phyloP scores from a whole-genome alignment of 2,797 vertebrate genomes.

The Enteromius paludinosus region DNA sequence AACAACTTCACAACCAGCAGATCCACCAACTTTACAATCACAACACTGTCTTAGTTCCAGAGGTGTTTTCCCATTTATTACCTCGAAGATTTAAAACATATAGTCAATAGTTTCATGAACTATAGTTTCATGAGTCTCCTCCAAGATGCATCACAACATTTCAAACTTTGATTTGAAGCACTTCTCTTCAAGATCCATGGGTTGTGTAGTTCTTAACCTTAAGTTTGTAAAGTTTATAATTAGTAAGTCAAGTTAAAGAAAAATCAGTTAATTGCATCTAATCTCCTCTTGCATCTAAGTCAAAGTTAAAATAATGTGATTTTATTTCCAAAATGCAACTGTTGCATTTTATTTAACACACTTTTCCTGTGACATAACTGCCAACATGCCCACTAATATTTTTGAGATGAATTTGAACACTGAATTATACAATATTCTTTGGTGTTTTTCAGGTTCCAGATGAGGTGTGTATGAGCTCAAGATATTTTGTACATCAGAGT shows the following conservation, averaged over 20 bases:
- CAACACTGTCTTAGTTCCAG: neutral
- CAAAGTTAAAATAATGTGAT: neutral
- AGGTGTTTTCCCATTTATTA: neutral
- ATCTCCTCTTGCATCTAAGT: neutral
- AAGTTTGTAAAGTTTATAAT: neutral
- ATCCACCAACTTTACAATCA: neutral
- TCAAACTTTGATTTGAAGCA: neutral
- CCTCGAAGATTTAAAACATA: neutral
- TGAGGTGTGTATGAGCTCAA: slow-evolving; percentile 31
- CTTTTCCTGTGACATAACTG: neutral
- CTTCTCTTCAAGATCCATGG: neutral
- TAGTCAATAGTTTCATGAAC: neutral
- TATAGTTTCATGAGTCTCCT: neutral
- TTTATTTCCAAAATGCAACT: neutral
- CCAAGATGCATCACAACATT: neutral
- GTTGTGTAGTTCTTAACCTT: neutral
- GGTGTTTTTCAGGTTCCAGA: slow-evolving; percentile 58
- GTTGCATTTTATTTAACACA: neutral
- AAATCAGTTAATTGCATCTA: neutral
- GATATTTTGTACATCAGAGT: slow-evolving; percentile 1
- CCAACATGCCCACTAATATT: neutral
- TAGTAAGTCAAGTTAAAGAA: neutral
- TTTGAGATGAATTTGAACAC: neutral
- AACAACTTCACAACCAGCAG: neutral
- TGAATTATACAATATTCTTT: slow-evolving; percentile 1